Evolutionary conservation across 2,888 invertebrate genomes (phyloP).

Genomic region (Orthosia gothica): DNA sequence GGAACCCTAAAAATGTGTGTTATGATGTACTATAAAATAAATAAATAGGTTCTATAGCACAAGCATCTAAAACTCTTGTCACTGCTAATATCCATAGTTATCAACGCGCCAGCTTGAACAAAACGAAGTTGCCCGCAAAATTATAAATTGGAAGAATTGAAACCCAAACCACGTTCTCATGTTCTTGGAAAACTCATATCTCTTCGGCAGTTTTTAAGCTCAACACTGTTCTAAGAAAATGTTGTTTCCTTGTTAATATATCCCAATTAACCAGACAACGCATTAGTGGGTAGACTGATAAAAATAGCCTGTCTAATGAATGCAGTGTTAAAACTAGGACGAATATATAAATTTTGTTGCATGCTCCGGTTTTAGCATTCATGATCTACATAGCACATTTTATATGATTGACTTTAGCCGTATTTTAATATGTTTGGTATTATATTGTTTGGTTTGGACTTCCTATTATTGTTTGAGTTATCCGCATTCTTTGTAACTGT

Average conservation of each 20-base stretch:
- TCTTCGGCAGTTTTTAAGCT: conserved; percentile 44
- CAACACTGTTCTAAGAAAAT: conserved; percentile 42
- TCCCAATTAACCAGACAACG: conserved; percentile 49
- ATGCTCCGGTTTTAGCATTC: conserved; percentile 18
- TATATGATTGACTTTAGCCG: conserved; percentile 1
- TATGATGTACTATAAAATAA: too few relatives aligned
- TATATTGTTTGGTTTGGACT: conserved; percentile 7
- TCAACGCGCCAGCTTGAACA: not conserved
- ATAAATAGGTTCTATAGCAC: too few relatives aligned
- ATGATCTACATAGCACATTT: conserved; percentile 1
- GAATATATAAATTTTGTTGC: conserved; percentile 34
- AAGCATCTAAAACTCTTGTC: not conserved
- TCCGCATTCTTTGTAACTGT: not conserved
- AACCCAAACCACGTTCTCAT: conserved; percentile 31
- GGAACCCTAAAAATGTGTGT: too few relatives aligned
- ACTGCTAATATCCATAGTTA: not conserved
- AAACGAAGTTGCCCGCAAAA: conserved; percentile 19
- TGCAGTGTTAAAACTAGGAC: conserved; percentile 40
- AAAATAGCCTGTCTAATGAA: conserved; percentile 51
- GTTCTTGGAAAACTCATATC: conserved; percentile 50
- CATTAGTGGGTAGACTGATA: conserved; percentile 18
- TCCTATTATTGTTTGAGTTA: conserved; percentile 2
- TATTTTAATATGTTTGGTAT: not conserved
- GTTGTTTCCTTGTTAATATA: conserved; percentile 50
- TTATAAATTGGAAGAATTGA: conserved; percentile 39